phyloP scores from a whole-genome alignment of 2,113 vertebrate species.

The Actenoides hombroni region DNA sequence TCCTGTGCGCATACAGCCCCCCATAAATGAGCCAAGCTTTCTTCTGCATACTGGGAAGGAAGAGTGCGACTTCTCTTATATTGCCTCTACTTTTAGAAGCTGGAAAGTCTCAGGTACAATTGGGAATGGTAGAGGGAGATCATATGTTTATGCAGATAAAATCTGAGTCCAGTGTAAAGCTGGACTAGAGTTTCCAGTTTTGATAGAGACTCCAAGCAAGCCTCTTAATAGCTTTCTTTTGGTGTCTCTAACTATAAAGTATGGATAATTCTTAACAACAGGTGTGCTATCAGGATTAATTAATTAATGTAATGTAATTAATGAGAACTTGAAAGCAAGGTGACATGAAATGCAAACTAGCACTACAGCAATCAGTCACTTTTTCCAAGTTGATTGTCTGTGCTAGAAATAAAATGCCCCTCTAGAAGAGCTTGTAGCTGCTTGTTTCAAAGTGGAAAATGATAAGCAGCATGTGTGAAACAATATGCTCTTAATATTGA shows the following conservation, averaged over 20 bases:
- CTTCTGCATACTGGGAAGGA: background rate
- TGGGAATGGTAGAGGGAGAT: background rate
- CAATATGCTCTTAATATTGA: background rate
- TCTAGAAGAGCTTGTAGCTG: conserved; percentile 20
- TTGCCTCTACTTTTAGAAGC: background rate
- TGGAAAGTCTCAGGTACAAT: background rate
- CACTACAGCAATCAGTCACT: conserved; percentile 39
- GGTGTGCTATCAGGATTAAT: conserved; percentile 63
- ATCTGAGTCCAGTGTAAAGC: background rate
- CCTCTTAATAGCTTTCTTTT: background rate
- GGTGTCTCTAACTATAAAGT: conserved; percentile 10
- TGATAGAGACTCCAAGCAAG: background rate
- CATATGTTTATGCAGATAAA: background rate
- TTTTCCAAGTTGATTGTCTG: conserved; percentile 53
- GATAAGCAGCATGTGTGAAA: conserved; percentile 3
- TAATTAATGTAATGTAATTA: conserved; percentile 69
- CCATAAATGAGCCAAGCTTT: background rate
- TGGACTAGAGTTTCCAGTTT: background rate
- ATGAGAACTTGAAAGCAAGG: conserved; percentile 63
- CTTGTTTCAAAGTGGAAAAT: conserved; percentile 16
- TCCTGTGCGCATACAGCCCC: background rate
- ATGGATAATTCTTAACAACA: conserved; percentile 55
- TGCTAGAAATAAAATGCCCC: conserved; percentile 1
- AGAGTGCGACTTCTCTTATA: accelerated
- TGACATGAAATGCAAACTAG: conserved; percentile 64